Evolutionary conservation across 2,888 invertebrate genomes (phyloP).

Genomic region (Sipunculus nudus): DNA sequence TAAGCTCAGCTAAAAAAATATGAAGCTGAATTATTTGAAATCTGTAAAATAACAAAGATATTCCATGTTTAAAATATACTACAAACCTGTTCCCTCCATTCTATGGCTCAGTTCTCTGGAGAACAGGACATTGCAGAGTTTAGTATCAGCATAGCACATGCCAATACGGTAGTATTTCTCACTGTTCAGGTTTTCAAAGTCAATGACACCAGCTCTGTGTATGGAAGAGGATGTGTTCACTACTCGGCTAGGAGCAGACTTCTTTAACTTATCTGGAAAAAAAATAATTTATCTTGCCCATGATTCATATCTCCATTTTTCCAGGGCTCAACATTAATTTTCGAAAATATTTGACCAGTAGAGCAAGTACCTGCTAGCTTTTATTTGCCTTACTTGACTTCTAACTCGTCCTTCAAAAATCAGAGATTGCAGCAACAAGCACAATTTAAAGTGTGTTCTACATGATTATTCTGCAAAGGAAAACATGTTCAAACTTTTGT

Average conservation of each 20-base stretch:
- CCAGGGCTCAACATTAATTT: too few relatives aligned
- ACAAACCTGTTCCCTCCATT: conserved; percentile 44
- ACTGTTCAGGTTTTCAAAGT: conserved; percentile 40
- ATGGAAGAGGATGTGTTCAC: conserved; percentile 47
- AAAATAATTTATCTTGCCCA: too few relatives aligned
- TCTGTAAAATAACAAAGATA: neutral
- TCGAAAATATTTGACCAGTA: too few relatives aligned
- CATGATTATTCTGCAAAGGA: too few relatives aligned
- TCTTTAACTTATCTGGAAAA: conserved; percentile 22
- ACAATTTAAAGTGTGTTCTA: too few relatives aligned
- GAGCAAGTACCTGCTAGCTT: too few relatives aligned
- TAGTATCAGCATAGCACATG: conserved; percentile 55
- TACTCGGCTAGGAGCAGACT: conserved; percentile 36
- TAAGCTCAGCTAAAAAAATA: too few relatives aligned
- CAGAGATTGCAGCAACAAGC: too few relatives aligned
- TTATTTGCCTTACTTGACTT: too few relatives aligned
- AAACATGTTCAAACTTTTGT: too few relatives aligned
- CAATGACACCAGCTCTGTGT: conserved; percentile 42
- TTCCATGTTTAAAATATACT: neutral
- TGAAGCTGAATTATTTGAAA: neutral
- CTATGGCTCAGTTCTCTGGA: conserved; percentile 57
- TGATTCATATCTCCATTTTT: too few relatives aligned
- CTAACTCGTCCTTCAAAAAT: too few relatives aligned
- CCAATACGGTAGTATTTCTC: conserved; percentile 37
- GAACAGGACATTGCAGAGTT: conserved; percentile 61